phyloP scores from a whole-genome alignment of 2,888 invertebrate species.

The Nephrotoma guestfalica region DNA sequence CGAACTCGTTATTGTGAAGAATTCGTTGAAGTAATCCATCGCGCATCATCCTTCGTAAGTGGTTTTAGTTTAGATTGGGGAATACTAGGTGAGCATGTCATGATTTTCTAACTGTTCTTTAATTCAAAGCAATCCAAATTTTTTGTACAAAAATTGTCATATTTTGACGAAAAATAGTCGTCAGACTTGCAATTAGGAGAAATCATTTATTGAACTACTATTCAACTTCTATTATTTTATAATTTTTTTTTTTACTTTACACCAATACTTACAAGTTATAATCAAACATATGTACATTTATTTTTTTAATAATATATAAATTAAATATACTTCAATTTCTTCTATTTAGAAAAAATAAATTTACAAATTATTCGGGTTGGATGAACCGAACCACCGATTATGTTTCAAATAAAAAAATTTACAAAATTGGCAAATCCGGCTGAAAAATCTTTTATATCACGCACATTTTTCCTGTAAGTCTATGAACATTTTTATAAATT shows the following conservation, averaged over 20 bases:
- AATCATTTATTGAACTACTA: neutral
- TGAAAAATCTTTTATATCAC: neutral
- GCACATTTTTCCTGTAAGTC: neutral
- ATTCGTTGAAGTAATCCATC: no score
- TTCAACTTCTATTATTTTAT: neutral
- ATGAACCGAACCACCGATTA: neutral
- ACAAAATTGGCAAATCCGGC: neutral
- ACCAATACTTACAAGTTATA: neutral
- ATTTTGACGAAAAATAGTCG: neutral
- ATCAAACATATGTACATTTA: neutral
- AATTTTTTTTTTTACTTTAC: neutral
- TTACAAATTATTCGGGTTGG: neutral
- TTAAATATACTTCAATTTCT: neutral
- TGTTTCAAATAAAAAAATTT: neutral
- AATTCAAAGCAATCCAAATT: neutral
- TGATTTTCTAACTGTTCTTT: neutral
- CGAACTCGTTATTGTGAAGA: no score
- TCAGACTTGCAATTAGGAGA: neutral
- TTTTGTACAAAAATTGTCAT: neutral
- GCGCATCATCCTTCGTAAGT: no score
- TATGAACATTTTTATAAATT: neutral
- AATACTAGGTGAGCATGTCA: neutral
- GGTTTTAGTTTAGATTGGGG: no score
- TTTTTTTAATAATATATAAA: neutral
- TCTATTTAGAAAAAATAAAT: no score